Evolutionary conservation across 1,140 invertebrate genomes (phyloP).

Genomic region (Cataglyphis hispanica): DNA sequence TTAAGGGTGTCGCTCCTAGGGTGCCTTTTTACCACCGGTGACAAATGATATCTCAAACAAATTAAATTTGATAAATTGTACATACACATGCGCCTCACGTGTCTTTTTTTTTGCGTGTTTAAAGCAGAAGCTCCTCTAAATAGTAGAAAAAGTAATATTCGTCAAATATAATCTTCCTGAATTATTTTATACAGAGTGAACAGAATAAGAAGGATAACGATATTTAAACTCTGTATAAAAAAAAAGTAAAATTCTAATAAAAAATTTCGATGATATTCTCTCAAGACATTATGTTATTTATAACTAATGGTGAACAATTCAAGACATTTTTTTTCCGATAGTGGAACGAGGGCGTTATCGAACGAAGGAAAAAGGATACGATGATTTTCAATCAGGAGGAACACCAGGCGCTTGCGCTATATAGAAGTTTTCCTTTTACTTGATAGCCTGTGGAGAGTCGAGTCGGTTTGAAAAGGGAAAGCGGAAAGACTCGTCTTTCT

Average conservation of each 20-base stretch:
- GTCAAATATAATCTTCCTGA: not conserved
- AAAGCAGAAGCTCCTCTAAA: not conserved
- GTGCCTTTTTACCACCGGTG: conserved; percentile 10
- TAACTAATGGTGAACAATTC: conserved; percentile 11
- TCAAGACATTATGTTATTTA: not conserved
- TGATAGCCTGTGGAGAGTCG: conserved; percentile 66
- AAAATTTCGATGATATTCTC: not conserved
- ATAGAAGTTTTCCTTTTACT: conserved; percentile 72
- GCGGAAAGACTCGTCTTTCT: conserved; percentile 69
- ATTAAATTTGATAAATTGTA: conserved; percentile 71
- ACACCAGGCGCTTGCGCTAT: conserved; percentile 72
- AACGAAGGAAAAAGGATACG: conserved; percentile 72
- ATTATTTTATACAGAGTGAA: not conserved
- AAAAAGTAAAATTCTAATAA: not conserved
- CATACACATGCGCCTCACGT: not conserved
- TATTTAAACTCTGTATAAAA: not conserved
- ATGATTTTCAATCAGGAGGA: conserved; percentile 69
- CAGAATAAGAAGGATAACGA: not conserved
- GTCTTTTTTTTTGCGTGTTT: not conserved
- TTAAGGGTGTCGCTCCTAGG: conserved; percentile 69
- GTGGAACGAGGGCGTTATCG: conserved; percentile 55
- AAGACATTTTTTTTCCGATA: conserved; percentile 44
- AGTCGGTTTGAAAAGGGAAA: conserved; percentile 74
- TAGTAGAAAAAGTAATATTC: not conserved
- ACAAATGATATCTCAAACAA: conserved; percentile 54